These are phyloP conservation scores for Corynorhinus townsendii DNA, from an alignment of 2,113 vertebrate species.

Conservation along the genomic window DNA sequence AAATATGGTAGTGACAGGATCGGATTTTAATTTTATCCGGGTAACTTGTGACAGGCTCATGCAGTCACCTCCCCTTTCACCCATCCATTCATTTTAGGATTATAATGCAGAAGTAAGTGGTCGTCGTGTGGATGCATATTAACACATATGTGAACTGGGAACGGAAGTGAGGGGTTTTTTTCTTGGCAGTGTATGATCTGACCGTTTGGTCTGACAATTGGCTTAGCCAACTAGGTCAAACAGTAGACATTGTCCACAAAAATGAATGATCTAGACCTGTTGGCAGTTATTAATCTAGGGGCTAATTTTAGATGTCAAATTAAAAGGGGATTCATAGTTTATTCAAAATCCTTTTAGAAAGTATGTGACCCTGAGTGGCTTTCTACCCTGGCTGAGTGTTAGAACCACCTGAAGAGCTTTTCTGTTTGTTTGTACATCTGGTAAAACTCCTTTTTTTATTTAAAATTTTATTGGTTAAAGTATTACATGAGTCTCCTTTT, in stretches of 20 bases:
- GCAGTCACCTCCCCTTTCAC: neutral
- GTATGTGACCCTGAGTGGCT: neutral
- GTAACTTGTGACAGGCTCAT: neutral
- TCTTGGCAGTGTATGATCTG: neutral
- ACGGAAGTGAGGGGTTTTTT: neutral
- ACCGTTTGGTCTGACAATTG: too few species aligned
- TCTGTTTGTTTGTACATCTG: too few species aligned
- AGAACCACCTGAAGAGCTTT: neutral
- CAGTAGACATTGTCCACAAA: neutral
- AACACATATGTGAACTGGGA: neutral
- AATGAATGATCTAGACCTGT: neutral
- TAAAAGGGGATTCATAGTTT: neutral
- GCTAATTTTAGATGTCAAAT: neutral
- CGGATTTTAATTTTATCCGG: neutral
- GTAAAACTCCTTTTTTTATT: too few species aligned
- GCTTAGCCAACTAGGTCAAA: neutral
- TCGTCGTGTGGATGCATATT: too few species aligned
- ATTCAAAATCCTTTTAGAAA: neutral
- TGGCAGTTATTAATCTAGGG: neutral
- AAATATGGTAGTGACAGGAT: neutral
- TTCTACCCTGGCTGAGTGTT: neutral
- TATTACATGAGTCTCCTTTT: too few species aligned
- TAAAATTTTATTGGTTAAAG: too few species aligned
- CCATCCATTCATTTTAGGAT: neutral
- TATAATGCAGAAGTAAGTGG: neutral